Evolutionary conservation across 2,888 invertebrate genomes (phyloP).

Genomic region (Cartodere bifasciata): DNA sequence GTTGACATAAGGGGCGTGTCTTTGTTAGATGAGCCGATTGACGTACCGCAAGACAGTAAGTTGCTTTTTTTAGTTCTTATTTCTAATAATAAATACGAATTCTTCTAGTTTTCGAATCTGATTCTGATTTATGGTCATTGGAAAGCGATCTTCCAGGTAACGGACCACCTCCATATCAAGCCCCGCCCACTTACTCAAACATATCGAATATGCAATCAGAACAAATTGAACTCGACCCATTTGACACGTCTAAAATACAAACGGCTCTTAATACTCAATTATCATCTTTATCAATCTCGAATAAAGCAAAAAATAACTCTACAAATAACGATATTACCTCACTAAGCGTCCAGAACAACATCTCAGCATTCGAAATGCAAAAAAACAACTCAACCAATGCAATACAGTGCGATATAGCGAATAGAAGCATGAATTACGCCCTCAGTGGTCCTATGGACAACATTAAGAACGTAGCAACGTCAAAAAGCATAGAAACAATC

Average conservation of each 20-base stretch:
- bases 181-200: conserved; percentile 44
- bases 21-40: conserved; percentile 61
- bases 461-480: conserved; percentile 15
- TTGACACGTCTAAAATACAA: conserved; percentile 47
- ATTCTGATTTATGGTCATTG: conserved; percentile 14
- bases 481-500: conserved; percentile 17
- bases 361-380: too few relatives aligned
- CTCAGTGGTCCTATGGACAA: conserved; percentile 12
- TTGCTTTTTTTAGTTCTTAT: conserved; percentile 6
- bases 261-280: too few relatives aligned
- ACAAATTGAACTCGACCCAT: conserved; percentile 43
- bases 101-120: conserved; percentile 2
- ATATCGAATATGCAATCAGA: conserved; percentile 29
- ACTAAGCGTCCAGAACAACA: too few relatives aligned
- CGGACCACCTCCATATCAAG: conserved; percentile 39
- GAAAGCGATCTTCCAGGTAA: conserved; percentile 12
- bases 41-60: conserved; percentile 47
- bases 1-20: conserved; percentile 33
- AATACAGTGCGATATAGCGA: conserved; percentile 21
- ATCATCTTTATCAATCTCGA: too few relatives aligned
- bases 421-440: conserved; percentile 20
- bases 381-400: too few relatives aligned
- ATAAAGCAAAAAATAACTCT: too few relatives aligned
- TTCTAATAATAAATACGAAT: background rate
- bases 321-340: too few relatives aligned